Evolutionary conservation across 2,113 vertebrate species (phyloP).

Genomic region (Zosterops hypoxanthus): DNA sequence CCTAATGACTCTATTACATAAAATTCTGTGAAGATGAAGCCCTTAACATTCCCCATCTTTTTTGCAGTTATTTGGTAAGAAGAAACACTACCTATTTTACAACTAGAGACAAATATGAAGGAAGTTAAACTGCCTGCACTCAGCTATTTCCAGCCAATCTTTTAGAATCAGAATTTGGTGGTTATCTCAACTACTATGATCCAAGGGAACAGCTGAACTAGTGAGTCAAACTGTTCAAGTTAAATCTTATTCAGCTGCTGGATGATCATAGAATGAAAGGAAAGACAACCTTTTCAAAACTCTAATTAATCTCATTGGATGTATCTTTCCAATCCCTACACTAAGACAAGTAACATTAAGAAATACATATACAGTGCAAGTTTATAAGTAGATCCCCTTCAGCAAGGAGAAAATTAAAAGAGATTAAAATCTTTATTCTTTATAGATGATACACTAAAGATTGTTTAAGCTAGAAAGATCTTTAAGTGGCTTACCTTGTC

Average conservation of each 20-base stretch:
- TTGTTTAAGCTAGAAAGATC: not conserved
- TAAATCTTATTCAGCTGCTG: not conserved
- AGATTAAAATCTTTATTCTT: not conserved
- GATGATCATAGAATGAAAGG: not conserved
- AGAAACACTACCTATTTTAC: not conserved
- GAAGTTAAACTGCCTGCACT: not conserved
- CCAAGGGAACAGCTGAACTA: not conserved
- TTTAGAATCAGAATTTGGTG: not conserved
- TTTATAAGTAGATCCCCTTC: not conserved
- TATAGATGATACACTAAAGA: not conserved
- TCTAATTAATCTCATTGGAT: not conserved
- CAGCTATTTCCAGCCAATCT: not conserved
- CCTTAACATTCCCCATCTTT: not conserved
- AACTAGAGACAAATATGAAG: not conserved
- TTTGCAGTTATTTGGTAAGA: not conserved
- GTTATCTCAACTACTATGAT: not conserved
- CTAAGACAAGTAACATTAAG: not conserved
- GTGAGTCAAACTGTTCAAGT: not conserved
- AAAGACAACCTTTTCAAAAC: not conserved
- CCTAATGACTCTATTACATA: not conserved
- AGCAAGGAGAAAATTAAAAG: not conserved
- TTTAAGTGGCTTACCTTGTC: conserved; percentile 85
- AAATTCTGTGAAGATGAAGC: not conserved
- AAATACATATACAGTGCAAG: not conserved
- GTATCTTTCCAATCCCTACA: not conserved